Evolutionary conservation across 2,888 invertebrate species (phyloP), one percentile per base, ranked within the genome.

Genomic region (Drosophila nr. fundita): DNA sequence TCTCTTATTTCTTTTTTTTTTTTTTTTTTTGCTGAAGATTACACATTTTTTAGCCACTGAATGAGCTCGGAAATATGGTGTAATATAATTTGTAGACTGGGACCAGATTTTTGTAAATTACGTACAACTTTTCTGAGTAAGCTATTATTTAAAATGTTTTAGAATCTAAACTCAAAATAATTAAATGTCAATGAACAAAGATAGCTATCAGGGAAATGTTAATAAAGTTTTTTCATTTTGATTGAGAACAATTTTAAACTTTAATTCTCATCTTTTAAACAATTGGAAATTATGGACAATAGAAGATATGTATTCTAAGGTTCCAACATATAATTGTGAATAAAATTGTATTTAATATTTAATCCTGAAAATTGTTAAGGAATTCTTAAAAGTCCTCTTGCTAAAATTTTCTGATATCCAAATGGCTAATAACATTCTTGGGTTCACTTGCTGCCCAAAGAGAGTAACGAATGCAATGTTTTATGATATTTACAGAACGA

Each of bases 41-140:
- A 82, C 91, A 90, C 83, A 91, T 90, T 91, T 87, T 77, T 90
- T 66, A 57, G 73, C 48, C 64, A 54, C 50, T 75, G 68, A 79
- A 73, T 75, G 74, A 68, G 75, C 49, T 68, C 32, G 29, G n/a
- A 49, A 29, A 58, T 58, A 32, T 32, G 48, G 54, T 58, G 32
- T 70, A 59, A 65, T 54, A 55, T 58, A 36, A 45, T 45, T 24
- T 45, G 24, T 15, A 45, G 15, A 45, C 45, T 45, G 24, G 4
- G 45, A 4, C 0, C 21, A 45, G 21, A 45, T 24, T 15, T 24
- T 45, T 24, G 21, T 45, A 45, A 45, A 21, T 24, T 24, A 24
- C 21, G 8, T 13, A 13, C 3, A 21, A 45, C 21, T 40, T 10
- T 40, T 40, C 10, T 40, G 18, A 8, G 18, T 8, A n/a, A 4